Evolutionary conservation across 2,113 vertebrate species (phyloP), one percentile per base, ranked within the genome.

Genomic region (Hemiscyllium ocellatum): DNA sequence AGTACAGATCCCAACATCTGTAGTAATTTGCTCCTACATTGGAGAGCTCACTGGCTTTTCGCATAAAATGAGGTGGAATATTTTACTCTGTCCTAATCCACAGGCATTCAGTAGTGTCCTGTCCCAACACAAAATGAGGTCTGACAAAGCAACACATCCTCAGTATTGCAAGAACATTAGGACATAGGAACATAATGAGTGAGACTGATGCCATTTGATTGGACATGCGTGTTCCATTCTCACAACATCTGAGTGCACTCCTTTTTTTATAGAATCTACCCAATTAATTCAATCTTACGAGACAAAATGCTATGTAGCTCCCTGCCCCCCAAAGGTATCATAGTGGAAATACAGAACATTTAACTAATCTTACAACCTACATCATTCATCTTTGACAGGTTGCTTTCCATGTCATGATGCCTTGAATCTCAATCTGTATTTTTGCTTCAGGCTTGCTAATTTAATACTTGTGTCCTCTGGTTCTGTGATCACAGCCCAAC

Each of bases 391-490:
- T 89, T 52, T 50, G 50, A 83, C 80, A 83, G 37, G 37, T 47
- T 83, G 80, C 80, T 83, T 83, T 89, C 47, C 24, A 89, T 89
- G 47, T 29, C 22, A 10, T 56, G 50, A 50, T 20, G 29, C 86
- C 12, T 89, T 56, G 24, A 89, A 89, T 89, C 24, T 56, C 50
- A 50, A 89, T 52, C 29, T 61, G 52, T 61, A 19, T 7, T 65
- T 90, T 90, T 90, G 87, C 52, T 90, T n/a, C 87, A 61, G 87
- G 52, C 52, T 61, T 90, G 26, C 50, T 61, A 90, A 90, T 90
- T 61, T 90, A 56, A 90, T 90, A 33, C 52, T 29, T 61, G 52
- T 37, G 50, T 89, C 85, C 42, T 52, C 22, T 87, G 42, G 78
- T 87, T 87, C 50, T 87, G 22, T 52, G 42, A 89, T 89, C 47